phyloP scores from a whole-genome alignment of 35 echinoderm and acorn worm genomes.

The Diadema setosum region DNA sequence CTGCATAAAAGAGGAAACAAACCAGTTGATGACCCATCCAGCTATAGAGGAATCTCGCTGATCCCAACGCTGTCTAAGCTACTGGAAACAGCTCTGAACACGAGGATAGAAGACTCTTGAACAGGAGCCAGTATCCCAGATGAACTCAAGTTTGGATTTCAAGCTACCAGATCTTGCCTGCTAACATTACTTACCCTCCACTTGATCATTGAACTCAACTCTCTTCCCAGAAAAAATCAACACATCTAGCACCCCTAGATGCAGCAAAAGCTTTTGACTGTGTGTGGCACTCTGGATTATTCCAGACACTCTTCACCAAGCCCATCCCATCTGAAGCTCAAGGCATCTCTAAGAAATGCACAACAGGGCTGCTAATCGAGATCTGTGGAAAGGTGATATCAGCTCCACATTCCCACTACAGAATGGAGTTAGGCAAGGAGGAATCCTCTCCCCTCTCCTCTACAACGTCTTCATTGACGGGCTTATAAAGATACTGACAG shows the following conservation, averaged over 20 bases:
- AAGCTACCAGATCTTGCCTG: not conserved
- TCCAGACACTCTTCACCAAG: not conserved
- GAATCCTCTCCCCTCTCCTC: no score
- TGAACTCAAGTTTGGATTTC: not conserved
- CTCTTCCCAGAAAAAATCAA: not conserved
- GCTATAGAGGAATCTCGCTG: not conserved
- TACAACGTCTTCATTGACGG: no score
- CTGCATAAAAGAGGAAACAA: not conserved
- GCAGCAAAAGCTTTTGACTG: not conserved
- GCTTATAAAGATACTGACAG: no score
- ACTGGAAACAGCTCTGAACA: no score
- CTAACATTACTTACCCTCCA: not conserved
- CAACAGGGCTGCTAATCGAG: no score
- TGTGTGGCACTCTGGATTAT: not conserved
- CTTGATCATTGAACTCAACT: not conserved
- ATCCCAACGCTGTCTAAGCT: no score
- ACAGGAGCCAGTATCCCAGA: not conserved
- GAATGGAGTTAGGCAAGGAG: no score
- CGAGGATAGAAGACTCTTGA: no score
- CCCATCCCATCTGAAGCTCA: no score
- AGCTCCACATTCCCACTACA: no score
- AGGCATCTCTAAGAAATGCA: no score
- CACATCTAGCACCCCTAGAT: not conserved
- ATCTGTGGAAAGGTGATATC: no score
- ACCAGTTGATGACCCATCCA: not conserved